Conservation (phyloP, 2,888 invertebrate genomes). For the Psococerastis gibbosa region DNA sequence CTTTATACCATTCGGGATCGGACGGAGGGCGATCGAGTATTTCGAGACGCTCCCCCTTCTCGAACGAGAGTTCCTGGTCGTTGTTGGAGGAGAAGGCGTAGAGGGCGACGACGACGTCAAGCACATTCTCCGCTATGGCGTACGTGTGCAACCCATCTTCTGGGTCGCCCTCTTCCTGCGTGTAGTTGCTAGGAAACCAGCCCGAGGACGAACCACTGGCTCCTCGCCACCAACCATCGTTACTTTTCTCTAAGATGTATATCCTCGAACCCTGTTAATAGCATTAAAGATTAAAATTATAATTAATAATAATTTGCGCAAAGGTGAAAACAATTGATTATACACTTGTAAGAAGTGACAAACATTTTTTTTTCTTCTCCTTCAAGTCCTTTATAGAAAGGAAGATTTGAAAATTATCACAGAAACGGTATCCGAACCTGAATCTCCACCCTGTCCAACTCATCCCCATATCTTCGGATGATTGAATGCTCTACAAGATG, state of each 20-base stretch:
- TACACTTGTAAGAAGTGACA: no score
- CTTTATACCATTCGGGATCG: slow-evolving; percentile 98
- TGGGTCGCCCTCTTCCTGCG: slow-evolving; percentile 65
- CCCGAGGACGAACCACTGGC: slow-evolving; percentile 50
- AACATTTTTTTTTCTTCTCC: no score
- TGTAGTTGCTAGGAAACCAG: slow-evolving; percentile 99
- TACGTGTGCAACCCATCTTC: slow-evolving; percentile 81
- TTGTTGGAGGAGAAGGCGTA: slow-evolving; percentile 88
- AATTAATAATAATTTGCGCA: no score
- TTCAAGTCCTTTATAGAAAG: no score
- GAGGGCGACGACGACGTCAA: slow-evolving; percentile 87
- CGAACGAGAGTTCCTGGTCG: slow-evolving; percentile 90
- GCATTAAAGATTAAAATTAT: no score
- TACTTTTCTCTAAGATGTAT: slow-evolving; percentile 90
- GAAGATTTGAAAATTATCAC: no score
- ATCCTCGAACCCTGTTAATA: slow-evolving; percentile 59
- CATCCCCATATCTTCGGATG: no score
- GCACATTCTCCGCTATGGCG: slow-evolving; percentile 86
- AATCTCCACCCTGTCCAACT: no score
- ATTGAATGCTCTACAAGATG: no score
- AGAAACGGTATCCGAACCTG: no score
- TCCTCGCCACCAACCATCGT: slow-evolving; percentile 99
- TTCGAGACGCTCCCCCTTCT: slow-evolving; percentile 90
- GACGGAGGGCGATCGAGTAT: slow-evolving; percentile 89
- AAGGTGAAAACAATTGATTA: no score